These are phyloP conservation scores for Pseudeuparius sepicola DNA, from an alignment of 2,888 invertebrate genomes.

Conservation along the genomic window DNA sequence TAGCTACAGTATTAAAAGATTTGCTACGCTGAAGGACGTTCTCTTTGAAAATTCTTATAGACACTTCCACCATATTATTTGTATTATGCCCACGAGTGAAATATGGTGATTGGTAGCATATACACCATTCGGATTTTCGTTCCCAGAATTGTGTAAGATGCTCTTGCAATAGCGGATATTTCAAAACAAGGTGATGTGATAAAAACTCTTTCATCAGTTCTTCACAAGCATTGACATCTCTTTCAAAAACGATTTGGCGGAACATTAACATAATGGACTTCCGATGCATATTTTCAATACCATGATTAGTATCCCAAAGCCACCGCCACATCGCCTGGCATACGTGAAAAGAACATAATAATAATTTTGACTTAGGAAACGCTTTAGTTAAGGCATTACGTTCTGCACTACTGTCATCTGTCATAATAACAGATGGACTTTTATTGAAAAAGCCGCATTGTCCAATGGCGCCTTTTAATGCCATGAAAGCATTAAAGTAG, in stretches of 20 bases:
- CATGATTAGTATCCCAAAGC: constrained; percentile 10
- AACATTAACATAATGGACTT: constrained; percentile 4
- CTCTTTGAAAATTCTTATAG: constrained; percentile 1
- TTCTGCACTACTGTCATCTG: constrained; percentile 12
- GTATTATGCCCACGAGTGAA: constrained; percentile 3
- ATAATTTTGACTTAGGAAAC: constrained; percentile 12
- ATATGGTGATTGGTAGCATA: constrained; percentile 1
- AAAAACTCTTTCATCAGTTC: too few relatives aligned
- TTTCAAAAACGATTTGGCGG: constrained; percentile 4
- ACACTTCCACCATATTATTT: constrained; percentile 4
- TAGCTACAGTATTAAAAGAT: constrained; percentile 1
- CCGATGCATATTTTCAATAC: constrained; percentile 15
- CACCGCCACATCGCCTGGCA: constrained; percentile 10
- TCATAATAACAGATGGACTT: too few relatives aligned
- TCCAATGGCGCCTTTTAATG: too few relatives aligned
- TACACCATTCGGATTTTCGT: neutral
- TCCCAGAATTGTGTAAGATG: too few relatives aligned
- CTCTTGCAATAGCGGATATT: too few relatives aligned
- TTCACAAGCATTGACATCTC: neutral
- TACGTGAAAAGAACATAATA: constrained; percentile 6
- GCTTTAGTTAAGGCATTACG: constrained; percentile 5
- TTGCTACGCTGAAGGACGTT: neutral
- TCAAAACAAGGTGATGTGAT: too few relatives aligned
- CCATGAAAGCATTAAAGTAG: constrained; percentile 12
- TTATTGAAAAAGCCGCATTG: too few relatives aligned